Evolutionary conservation across 92 coral and sea anemone species (phyloP), one percentile per base, ranked within the genome.

Genomic region (Actinostola sp.): DNA sequence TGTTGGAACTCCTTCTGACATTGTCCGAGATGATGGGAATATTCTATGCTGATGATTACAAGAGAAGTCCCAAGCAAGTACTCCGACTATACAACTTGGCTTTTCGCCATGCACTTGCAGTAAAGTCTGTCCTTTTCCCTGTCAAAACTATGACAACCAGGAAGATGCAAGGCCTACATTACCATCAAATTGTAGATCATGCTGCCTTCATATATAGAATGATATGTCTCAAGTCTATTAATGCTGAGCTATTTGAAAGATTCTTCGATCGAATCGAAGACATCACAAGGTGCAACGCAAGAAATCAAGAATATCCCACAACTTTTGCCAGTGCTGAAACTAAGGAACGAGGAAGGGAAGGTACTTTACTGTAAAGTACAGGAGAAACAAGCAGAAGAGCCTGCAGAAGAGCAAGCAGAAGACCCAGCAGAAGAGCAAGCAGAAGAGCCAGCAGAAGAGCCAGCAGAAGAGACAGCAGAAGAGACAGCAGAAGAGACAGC

Each of bases 191-290:
- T 25, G 72, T 72, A 0, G 63, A 71, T 66, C 86, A 81, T 73
- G 86, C 81, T n/a, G 63, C 81, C 50, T 55, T 81, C 26, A 61
- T 81, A 28, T 64, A 81, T 46, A 54, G 76, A 16, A 67, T 81
- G 9, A 50, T 72, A 58, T 81, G 76, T 36, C 74, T 82, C 59
- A 52, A 56, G n/a, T 67, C 82, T 43, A 78, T 66, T 36, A 46
- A 51, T 76, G 76, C 73, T 17, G 73, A 68, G 76, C 72, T 83
- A 58, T 33, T 78, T 53, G 81, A 82, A 50, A 59, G 82, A 52
- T 69, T 26, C 61, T 76, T 76, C 35, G 67, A 76, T 67, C 53
- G 82, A 50, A 58, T 77, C 1, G 75, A 55, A 38, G 75, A 67
- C 61, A 67, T 77, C 13, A 77, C 75, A 46, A 58, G 1, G 73